phyloP scores from a whole-genome alignment of 2,797 vertebrate species.

The Sphenodon punctatus region DNA sequence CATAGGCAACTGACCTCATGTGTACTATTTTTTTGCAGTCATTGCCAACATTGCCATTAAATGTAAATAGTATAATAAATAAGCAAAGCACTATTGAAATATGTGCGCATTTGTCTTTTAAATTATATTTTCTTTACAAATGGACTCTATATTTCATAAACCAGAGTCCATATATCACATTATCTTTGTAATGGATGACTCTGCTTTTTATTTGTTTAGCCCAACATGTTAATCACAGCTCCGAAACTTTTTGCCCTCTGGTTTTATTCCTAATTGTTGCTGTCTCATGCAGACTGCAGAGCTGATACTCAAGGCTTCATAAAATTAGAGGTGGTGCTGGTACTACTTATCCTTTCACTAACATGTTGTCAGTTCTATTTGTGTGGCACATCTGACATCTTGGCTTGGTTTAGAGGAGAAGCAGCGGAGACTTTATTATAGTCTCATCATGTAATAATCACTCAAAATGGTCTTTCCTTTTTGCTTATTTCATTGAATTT shows the following conservation, averaged over 20 bases:
- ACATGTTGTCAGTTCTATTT: slow-evolving; percentile 25
- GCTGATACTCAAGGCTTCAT: neutral
- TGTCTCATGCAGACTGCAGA: neutral
- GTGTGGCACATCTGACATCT: slow-evolving; percentile 34
- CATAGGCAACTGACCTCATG: neutral
- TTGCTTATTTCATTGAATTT: slow-evolving; percentile 41
- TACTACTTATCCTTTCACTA: slow-evolving; percentile 14
- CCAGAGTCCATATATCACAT: neutral
- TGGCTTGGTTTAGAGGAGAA: slow-evolving; percentile 38
- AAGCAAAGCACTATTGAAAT: neutral
- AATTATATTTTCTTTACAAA: neutral
- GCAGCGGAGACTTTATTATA: slow-evolving; percentile 46
- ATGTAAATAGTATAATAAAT: neutral
- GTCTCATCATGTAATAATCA: slow-evolving; percentile 51
- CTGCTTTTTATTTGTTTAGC: neutral
- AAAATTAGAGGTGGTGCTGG: slow-evolving; percentile 19
- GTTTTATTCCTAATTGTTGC: neutral
- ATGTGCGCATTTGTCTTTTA: neutral
- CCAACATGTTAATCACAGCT: neutral
- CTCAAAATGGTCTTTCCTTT: slow-evolving; percentile 60
- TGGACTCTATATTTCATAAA: neutral
- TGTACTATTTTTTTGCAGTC: too few relatives aligned
- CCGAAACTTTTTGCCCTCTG: neutral
- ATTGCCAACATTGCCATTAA: neutral
- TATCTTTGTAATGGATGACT: neutral